Conservation (phyloP, 2,797 vertebrate species). For the Tragelaphus oryx region DNA sequence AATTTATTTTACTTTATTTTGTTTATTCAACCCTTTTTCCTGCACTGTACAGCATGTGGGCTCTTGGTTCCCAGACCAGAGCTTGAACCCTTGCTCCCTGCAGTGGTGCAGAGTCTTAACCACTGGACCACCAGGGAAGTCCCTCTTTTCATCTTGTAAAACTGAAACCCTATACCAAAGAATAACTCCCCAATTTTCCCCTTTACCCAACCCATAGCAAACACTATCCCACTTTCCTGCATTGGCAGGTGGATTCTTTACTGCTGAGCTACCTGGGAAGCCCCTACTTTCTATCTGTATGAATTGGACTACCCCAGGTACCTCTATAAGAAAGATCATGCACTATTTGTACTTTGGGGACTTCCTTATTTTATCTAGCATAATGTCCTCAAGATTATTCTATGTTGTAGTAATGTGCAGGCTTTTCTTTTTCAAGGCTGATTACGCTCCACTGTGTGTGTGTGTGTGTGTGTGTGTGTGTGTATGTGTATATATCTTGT, state of each 20-base stretch:
- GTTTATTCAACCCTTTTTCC: too few relatives aligned
- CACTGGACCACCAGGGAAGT: too few relatives aligned
- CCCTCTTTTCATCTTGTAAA: background rate
- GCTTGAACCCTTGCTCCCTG: too few relatives aligned
- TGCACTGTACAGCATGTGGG: too few relatives aligned
- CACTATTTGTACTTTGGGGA: background rate
- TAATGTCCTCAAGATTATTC: background rate
- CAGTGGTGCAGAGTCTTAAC: too few relatives aligned
- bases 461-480: background rate
- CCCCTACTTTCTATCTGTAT: background rate
- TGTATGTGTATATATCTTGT: background rate
- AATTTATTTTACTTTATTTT: too few relatives aligned
- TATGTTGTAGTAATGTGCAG: background rate
- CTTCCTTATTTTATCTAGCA: background rate
- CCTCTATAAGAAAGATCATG: background rate
- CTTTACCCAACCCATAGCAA: background rate
- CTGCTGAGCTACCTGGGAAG: background rate
- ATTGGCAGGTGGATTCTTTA: background rate
- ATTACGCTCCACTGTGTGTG: background rate
- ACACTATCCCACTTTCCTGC: background rate
- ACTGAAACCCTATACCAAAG: background rate
- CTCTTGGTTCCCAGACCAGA: too few relatives aligned
- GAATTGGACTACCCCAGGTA: background rate
- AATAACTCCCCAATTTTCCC: background rate
- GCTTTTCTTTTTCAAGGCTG: background rate